Conservation (phyloP, 2,888 invertebrate species). For the Napeogenes sylphis region DNA sequence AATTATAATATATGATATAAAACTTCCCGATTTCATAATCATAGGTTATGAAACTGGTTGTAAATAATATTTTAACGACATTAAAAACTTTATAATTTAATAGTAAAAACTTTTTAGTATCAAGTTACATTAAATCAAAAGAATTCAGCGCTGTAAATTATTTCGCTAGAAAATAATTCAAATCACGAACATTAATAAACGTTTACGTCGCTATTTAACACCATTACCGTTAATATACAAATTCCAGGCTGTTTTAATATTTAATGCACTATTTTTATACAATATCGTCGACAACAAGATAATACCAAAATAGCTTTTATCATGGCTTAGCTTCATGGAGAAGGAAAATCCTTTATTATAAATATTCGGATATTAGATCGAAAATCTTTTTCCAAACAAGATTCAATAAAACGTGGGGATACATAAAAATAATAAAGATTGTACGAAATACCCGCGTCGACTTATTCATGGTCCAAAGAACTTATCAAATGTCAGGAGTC, state of each 20-base stretch:
- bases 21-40: too few species aligned
- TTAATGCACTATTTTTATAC: neutral
- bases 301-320: too few species aligned
- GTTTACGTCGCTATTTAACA: slow-evolving; percentile 60
- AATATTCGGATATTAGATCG: too few species aligned
- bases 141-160: slow-evolving; percentile 16
- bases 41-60: too few species aligned
- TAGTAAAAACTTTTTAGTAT: neutral
- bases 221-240: slow-evolving; percentile 67
- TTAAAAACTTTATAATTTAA: neutral
- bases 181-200: slow-evolving; percentile 65
- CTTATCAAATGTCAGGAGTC: slow-evolving; percentile 68
- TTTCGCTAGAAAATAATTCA: slow-evolving; percentile 41
- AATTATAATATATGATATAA: too few species aligned
- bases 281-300: neutral
- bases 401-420: slow-evolving; percentile 16
- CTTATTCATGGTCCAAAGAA: slow-evolving; percentile 59
- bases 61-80: too few species aligned
- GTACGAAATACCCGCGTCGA: slow-evolving; percentile 35
- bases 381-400: neutral
- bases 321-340: too few species aligned
- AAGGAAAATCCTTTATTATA: too few species aligned
- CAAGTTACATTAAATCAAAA: slow-evolving; percentile 3
- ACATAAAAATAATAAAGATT: slow-evolving; percentile 39
- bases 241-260: slow-evolving; percentile 31